Percentiles rank a stretch among this genome's conserved stretches.
These are phyloP conservation scores for Elaphurus davidianus DNA, from an alignment of 2,113 vertebrate species.

Conservation along the genomic window DNA sequence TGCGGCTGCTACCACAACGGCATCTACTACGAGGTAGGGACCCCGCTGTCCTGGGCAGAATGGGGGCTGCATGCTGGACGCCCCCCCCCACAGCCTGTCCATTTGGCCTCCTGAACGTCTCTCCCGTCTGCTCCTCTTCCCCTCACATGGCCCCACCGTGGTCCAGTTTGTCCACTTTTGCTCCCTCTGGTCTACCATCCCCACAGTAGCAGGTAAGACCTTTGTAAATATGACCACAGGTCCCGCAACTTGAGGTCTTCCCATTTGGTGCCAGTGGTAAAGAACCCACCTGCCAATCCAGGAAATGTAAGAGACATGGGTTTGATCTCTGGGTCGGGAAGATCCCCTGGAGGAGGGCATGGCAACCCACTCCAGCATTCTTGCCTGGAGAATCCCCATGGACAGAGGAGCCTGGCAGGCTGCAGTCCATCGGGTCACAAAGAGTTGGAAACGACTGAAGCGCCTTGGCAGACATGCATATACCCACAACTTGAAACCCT, in stretches of 20 bases:
- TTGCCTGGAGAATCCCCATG: not conserved
- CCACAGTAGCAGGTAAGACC: not conserved
- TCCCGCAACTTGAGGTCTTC: not conserved
- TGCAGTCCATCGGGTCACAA: not conserved
- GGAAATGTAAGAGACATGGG: not conserved
- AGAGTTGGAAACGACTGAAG: not conserved
- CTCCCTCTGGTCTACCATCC: not conserved
- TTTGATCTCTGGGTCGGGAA: not conserved
- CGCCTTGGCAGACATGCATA: not conserved
- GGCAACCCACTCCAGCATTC: not conserved
- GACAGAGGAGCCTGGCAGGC: not conserved
- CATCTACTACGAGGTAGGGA: constrained; percentile 81
- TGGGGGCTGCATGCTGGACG: accelerated
- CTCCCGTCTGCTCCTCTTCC: not conserved
- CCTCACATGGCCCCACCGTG: accelerated
- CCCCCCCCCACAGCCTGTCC: not conserved
- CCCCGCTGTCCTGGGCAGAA: accelerated
- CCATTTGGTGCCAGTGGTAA: not conserved
- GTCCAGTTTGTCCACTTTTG: not conserved
- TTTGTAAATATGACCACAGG: not conserved
- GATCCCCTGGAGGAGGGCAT: not conserved
- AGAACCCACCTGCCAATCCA: not conserved
- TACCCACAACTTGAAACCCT: not conserved
- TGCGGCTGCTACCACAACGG: constrained; percentile 87
- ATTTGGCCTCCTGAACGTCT: accelerated